Evolutionary conservation across 2,113 vertebrate species (phyloP).

Genomic region (Plectropomus leopardus): DNA sequence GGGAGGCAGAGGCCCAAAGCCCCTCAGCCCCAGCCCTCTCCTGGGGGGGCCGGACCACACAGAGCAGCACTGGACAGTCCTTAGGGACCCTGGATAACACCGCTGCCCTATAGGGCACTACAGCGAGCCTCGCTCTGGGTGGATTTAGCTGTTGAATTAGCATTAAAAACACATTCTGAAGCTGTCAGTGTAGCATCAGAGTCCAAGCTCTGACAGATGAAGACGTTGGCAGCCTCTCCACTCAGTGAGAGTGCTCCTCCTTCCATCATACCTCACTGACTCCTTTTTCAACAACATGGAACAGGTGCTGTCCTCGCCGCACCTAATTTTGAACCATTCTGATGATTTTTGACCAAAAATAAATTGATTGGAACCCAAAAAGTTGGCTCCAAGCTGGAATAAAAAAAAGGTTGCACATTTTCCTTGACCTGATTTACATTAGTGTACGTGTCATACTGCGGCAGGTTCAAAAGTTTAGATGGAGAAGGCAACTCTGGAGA

Average conservation of each 20-base stretch:
- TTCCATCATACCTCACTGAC: neutral
- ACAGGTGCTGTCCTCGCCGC: no score
- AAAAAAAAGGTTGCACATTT: no score
- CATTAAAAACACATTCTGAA: slow-evolving; percentile 71
- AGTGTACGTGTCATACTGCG: no score
- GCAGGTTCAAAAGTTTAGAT: no score
- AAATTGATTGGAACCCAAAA: no score
- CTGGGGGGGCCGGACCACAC: slow-evolving; percentile 83
- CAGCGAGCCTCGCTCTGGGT: slow-evolving; percentile 23
- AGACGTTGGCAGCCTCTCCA: slow-evolving; percentile 58
- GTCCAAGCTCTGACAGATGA: slow-evolving; percentile 51
- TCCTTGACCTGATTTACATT: no score
- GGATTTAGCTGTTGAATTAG: slow-evolving; percentile 67
- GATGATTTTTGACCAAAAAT: no score
- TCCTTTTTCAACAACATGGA: no score
- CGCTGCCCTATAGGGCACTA: slow-evolving; percentile 55
- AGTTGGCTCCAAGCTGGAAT: no score
- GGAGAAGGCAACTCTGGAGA: no score
- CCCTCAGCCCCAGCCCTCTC: slow-evolving; percentile 51
- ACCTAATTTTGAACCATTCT: no score
- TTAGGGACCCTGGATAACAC: slow-evolving; percentile 70
- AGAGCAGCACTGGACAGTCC: slow-evolving; percentile 67
- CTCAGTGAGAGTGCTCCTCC: slow-evolving; percentile 11
- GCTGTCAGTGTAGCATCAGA: slow-evolving; percentile 69
- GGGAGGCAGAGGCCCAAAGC: slow-evolving; percentile 62